Percentiles rank a stretch among this genome's conserved stretches.
These are phyloP conservation scores for Hippoglossus stenolepis DNA, from an alignment of 2,113 vertebrate species.

Conservation along the genomic window DNA sequence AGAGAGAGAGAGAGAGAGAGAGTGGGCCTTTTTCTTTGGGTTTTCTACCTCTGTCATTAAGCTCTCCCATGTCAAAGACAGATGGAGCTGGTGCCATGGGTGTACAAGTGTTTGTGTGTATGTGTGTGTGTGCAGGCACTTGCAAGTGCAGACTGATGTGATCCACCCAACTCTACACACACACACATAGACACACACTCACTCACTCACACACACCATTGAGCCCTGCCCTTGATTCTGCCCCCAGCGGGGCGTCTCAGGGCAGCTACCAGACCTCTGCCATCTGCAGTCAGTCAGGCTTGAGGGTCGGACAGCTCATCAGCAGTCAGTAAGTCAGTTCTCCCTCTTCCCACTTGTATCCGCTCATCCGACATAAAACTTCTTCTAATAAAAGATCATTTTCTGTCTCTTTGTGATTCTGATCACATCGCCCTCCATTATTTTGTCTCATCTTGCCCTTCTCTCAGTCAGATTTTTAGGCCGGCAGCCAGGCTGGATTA, in stretches of 20 bases:
- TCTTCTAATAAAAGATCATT: slow-evolving; percentile 10
- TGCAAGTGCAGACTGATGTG: slow-evolving; percentile 68
- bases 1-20: slow-evolving; percentile 39
- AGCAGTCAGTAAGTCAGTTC: slow-evolving; percentile 34
- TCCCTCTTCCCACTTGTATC: neutral
- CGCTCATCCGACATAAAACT: slow-evolving; percentile 27
- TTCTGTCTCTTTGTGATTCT: slow-evolving; percentile 7
- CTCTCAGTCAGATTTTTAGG: neutral
- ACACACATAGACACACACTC: slow-evolving; percentile 18
- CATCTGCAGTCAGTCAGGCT: slow-evolving; percentile 72
- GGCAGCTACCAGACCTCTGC: slow-evolving; percentile 75
- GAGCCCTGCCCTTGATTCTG: slow-evolving; percentile 67
- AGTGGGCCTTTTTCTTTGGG: slow-evolving; percentile 70
- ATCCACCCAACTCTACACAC: slow-evolving; percentile 54
- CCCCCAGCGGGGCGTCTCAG: slow-evolving; percentile 69
- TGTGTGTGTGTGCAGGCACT: slow-evolving; percentile 45
- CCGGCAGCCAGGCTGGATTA: neutral
- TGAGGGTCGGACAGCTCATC: slow-evolving; percentile 63
- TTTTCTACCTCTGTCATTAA: slow-evolving; percentile 84
- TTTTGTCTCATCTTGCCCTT: slow-evolving; percentile 3
- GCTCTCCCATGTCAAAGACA: slow-evolving; percentile 83
- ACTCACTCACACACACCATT: slow-evolving; percentile 28
- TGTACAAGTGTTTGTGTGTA: slow-evolving; percentile 14
- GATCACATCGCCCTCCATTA: neutral
- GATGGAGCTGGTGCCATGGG: slow-evolving; percentile 71